phyloP scores from a whole-genome alignment of 1,140 invertebrate genomes.

The Drosophila erecta region DNA sequence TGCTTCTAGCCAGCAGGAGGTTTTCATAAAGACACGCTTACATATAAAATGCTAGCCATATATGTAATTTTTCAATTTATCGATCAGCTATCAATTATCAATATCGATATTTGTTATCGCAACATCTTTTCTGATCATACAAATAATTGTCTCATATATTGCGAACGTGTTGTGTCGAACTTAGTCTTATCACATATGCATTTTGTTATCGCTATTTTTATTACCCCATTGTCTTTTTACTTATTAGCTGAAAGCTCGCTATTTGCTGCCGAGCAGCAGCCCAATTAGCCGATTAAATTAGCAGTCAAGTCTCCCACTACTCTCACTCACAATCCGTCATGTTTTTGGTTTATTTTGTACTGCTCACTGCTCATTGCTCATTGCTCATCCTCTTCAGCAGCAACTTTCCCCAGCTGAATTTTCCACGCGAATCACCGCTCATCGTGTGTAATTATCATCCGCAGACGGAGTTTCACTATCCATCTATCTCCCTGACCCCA shows the following conservation, averaged over 20 bases:
- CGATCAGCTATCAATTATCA: no score
- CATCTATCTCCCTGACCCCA: not conserved
- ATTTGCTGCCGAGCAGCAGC: slow-evolving; percentile 9
- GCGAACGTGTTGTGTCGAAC: no score
- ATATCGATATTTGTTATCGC: no score
- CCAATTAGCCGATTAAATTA: slow-evolving; percentile 39
- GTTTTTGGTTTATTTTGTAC: not conserved
- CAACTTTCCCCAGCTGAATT: slow-evolving; percentile 1
- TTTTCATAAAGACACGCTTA: no score
- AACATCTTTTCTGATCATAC: no score
- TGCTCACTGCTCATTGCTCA: not conserved
- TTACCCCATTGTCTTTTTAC: not conserved
- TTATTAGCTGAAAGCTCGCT: not conserved
- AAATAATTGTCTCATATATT: no score
- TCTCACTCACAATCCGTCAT: slow-evolving; percentile 21
- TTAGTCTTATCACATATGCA: not conserved
- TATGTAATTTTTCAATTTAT: no score
- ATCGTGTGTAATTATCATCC: slow-evolving; percentile 28
- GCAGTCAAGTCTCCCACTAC: slow-evolving; percentile 25
- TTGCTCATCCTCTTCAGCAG: not conserved
- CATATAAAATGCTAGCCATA: no score
- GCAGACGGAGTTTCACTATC: slow-evolving; percentile 3
- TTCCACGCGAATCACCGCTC: slow-evolving; percentile 21
- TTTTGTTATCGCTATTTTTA: not conserved
- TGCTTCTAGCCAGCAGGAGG: no score